These are phyloP conservation scores for Eupithecia tripunctaria DNA, from an alignment of 2,888 invertebrate genomes.

Conservation along the genomic window DNA sequence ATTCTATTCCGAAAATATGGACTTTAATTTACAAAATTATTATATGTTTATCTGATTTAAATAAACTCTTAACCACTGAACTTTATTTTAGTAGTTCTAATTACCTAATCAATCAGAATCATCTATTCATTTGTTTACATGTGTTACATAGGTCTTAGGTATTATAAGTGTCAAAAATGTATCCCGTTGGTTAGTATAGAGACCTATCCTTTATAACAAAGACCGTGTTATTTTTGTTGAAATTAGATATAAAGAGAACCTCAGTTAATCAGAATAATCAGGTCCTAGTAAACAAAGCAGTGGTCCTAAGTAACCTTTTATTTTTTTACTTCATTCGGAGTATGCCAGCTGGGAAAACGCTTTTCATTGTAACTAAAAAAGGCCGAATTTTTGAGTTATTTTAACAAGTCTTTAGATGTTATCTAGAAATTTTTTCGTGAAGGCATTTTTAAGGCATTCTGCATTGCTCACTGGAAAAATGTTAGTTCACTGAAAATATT, in stretches of 20 bases:
- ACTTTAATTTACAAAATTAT: not conserved
- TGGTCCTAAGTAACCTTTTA: not conserved
- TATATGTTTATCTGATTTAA: not conserved
- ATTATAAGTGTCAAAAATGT: no score
- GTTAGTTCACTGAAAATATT: not conserved
- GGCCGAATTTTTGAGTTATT: constrained; percentile 24
- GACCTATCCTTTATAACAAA: not conserved
- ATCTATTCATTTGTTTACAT: no score
- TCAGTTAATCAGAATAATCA: not conserved
- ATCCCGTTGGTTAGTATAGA: no score
- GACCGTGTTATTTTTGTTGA: not conserved
- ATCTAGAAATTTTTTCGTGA: constrained; percentile 16
- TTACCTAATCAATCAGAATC: no score
- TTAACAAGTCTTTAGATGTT: constrained; percentile 25
- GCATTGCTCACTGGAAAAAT: not conserved
- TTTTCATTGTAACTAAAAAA: constrained; percentile 33
- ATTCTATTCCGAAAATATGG: not conserved
- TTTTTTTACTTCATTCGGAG: not conserved
- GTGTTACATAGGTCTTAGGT: no score
- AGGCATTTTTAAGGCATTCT: not conserved
- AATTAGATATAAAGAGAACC: not conserved
- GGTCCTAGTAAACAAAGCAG: not conserved
- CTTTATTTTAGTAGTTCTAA: not conserved
- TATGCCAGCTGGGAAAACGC: not conserved
- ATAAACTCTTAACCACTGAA: no score